A percentile compares a stretch with the other conserved stretches of the same genome.
Evolutionary conservation across 2,113 vertebrate species (phyloP).

Genomic region (Corythaixoides concolor): DNA sequence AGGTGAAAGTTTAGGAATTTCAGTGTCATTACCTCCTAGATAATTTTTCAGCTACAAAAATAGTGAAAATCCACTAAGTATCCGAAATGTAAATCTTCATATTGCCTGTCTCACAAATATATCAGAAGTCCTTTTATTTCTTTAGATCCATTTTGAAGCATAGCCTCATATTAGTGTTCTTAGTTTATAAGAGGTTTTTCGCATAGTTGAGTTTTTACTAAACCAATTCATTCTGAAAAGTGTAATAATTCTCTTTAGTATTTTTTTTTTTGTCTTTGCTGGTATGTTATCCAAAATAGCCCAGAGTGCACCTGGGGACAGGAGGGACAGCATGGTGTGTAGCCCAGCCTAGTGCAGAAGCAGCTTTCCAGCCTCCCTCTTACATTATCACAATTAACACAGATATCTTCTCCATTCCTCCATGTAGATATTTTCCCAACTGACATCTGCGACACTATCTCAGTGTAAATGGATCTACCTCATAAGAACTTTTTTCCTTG

Average conservation of each 20-base stretch:
- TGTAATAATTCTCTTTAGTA: not conserved
- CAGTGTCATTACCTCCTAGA: not conserved
- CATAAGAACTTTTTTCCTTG: not conserved
- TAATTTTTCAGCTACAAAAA: not conserved
- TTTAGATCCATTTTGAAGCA: not conserved
- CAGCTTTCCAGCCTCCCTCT: not conserved
- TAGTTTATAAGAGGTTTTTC: not conserved
- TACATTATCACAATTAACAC: not conserved
- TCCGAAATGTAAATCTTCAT: not conserved
- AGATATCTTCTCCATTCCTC: not conserved
- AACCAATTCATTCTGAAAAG: not conserved
- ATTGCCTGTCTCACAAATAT: not conserved
- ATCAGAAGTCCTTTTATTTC: not conserved
- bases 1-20: too few relatives aligned
- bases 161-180: not conserved
- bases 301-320: fast-evolving
- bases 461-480: not conserved
- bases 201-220: not conserved
- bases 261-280: not conserved
- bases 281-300: not conserved
- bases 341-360: not conserved
- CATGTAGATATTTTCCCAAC: fast-evolving
- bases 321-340: fast-evolving
- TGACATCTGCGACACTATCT: not conserved
- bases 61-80: not conserved